Evolutionary conservation across 1,140 invertebrate genomes (phyloP).

Genomic region (Physella acuta): DNA sequence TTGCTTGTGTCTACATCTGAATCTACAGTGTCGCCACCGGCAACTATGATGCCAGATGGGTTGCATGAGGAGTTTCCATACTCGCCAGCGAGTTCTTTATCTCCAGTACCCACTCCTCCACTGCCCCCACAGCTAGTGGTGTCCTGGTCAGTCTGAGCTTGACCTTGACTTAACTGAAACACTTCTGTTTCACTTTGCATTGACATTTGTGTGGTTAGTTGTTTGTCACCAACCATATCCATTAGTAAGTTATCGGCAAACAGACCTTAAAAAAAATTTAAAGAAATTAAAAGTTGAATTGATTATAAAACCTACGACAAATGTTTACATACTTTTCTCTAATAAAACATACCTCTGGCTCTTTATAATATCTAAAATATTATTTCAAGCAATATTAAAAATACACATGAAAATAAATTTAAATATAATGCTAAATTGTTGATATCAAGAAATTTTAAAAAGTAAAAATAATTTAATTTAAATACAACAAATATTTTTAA

Average conservation of each 20-base stretch:
- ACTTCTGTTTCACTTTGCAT: constrained; percentile 26
- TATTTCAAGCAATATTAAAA: too few relatives aligned
- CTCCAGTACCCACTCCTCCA: not conserved
- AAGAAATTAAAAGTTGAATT: constrained; percentile 1
- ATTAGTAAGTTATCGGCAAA: constrained; percentile 41
- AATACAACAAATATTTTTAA: too few relatives aligned
- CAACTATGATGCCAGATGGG: constrained; percentile 31
- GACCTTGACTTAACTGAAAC: not conserved
- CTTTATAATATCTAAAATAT: too few relatives aligned
- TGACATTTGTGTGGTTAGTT: constrained; percentile 29
- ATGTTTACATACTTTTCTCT: too few relatives aligned
- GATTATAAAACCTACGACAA: constrained; percentile 1
- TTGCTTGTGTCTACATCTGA: constrained; percentile 20
- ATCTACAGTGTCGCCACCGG: constrained; percentile 22
- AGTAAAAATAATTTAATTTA: too few relatives aligned
- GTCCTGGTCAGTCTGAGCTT: not conserved
- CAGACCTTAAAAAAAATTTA: constrained; percentile 29
- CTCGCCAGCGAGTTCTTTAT: constrained; percentile 15
- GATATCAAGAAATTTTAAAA: too few relatives aligned
- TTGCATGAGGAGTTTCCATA: not conserved
- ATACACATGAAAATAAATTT: too few relatives aligned
- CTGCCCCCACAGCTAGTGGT: not conserved
- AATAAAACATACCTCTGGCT: too few relatives aligned
- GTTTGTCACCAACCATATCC: constrained; percentile 51
- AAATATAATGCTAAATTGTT: too few relatives aligned